phyloP scores from a whole-genome alignment of 2,797 vertebrate genomes.

The Eospalax fontanierii region DNA sequence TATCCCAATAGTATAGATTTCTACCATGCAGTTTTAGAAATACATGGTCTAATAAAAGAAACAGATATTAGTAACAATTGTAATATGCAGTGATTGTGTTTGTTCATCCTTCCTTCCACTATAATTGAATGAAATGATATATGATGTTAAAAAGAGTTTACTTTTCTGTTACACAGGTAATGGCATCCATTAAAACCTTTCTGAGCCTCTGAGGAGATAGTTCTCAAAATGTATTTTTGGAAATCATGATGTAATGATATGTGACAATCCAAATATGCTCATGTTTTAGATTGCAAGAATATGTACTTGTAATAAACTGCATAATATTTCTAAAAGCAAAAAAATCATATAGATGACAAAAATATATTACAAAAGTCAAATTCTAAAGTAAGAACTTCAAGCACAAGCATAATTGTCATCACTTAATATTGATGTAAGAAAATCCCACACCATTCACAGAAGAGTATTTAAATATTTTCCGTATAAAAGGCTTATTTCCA shows the following conservation, averaged over 20 bases:
- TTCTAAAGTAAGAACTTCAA: conserved; percentile 15
- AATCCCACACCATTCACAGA: not conserved
- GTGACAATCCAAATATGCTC: not conserved
- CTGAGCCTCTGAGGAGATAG: not conserved
- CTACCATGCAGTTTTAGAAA: not conserved
- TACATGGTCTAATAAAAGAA: not conserved
- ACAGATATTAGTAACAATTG: not conserved
- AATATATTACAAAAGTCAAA: conserved; percentile 42
- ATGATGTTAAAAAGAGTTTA: not conserved
- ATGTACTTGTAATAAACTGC: not conserved
- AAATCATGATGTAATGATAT: not conserved
- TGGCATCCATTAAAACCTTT: conserved; percentile 17
- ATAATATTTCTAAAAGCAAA: conserved; percentile 45
- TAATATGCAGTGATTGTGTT: not conserved
- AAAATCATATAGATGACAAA: not conserved
- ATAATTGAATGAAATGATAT: not conserved
- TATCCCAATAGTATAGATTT: not conserved
- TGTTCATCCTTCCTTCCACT: not conserved
- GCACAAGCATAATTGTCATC: not conserved
- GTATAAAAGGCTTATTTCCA: not conserved
- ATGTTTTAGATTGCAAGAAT: not conserved
- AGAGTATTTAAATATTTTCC: not conserved
- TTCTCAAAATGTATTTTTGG: not conserved
- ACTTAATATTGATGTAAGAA: not conserved
- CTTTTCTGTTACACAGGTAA: not conserved